These are phyloP conservation scores for Orthosia gothica DNA, from an alignment of 2,888 invertebrate species.

Conservation along the genomic window DNA sequence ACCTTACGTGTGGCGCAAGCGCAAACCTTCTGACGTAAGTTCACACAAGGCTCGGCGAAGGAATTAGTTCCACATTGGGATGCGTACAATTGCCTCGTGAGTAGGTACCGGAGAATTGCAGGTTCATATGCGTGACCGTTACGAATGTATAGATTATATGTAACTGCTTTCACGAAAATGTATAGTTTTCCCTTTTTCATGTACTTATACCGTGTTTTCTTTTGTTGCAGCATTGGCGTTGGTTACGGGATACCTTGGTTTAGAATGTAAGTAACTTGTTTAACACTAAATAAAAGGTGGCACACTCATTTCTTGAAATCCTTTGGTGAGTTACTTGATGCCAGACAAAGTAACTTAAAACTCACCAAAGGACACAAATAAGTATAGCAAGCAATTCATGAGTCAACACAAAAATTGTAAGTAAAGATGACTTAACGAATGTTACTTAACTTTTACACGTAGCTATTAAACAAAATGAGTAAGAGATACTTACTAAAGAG, in stretches of 20 bases:
- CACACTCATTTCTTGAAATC: too few species aligned
- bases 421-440: not conserved
- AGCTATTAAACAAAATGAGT: not conserved
- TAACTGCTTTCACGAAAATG: slow-evolving; percentile 77
- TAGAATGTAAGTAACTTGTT: slow-evolving; percentile 21
- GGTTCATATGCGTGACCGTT: slow-evolving; percentile 74
- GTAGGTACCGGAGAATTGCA: slow-evolving; percentile 63
- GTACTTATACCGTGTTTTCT: slow-evolving; percentile 37
- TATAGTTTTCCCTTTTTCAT: slow-evolving; percentile 55
- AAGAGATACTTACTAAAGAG: not conserved
- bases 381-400: not conserved
- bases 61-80: slow-evolving; percentile 66
- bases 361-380: too few species aligned
- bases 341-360: too few species aligned
- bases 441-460: not conserved
- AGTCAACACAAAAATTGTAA: not conserved
- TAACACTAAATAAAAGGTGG: not conserved
- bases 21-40: slow-evolving; percentile 47
- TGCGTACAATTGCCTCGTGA: slow-evolving; percentile 73
- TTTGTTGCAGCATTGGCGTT: slow-evolving; percentile 49
- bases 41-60: slow-evolving; percentile 26
- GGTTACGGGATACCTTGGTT: slow-evolving; percentile 3
- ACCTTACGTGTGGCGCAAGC: slow-evolving; percentile 39
- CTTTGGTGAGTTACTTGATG: not conserved
- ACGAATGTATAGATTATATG: slow-evolving; percentile 66